phyloP scores from a whole-genome alignment of 2,113 vertebrate species.

The Micronisus gabar region DNA sequence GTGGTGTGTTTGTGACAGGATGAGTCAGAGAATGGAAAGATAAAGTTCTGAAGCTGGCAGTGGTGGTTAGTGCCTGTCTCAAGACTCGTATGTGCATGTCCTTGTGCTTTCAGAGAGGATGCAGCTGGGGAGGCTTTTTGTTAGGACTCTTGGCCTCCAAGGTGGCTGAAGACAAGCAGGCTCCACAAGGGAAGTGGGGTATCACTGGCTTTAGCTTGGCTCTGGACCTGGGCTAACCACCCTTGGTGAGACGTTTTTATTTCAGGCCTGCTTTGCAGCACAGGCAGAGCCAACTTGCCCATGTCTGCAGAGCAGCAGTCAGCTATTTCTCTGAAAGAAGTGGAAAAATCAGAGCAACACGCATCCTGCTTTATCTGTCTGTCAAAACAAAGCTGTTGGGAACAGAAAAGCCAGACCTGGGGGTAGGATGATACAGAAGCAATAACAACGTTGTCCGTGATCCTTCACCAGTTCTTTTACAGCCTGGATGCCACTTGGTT shows the following conservation, averaged over 20 bases:
- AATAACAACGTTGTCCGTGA: neutral
- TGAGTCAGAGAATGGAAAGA: conserved; percentile 10
- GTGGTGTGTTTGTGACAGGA: neutral
- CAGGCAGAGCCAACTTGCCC: neutral
- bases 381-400: neutral
- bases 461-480: neutral
- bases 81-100: accelerated
- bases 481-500: neutral
- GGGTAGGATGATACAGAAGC: neutral
- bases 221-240: neutral
- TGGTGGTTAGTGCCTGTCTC: neutral
- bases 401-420: neutral
- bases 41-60: neutral
- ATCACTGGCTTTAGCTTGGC: neutral
- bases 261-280: neutral
- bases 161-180: neutral
- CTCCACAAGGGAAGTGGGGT: accelerated
- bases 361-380: neutral
- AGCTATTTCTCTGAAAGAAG: neutral
- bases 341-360: neutral
- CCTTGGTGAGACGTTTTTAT: neutral
- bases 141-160: neutral
- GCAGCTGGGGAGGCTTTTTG: neutral
- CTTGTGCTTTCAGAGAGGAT: neutral
- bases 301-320: neutral